A percentile compares a stretch with the other conserved stretches of the same genome.
Evolutionary conservation across 1,140 invertebrate genomes (phyloP).

Genomic region (Drosophila nannoptera): DNA sequence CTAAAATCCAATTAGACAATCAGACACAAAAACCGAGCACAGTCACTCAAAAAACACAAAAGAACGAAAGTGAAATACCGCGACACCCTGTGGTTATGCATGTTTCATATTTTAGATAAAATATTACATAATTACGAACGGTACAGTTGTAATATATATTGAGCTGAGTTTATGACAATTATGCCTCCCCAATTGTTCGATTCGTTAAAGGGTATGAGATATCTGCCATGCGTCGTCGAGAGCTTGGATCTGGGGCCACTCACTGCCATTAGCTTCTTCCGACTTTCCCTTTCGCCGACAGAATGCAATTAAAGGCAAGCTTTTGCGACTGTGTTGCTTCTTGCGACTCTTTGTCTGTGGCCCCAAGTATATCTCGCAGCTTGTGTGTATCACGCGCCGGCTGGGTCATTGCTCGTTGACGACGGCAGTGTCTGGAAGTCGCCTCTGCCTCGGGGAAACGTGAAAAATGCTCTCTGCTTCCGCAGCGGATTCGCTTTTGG

Average conservation of each 20-base stretch:
- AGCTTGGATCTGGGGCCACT: conserved; percentile 6
- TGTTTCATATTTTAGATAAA: too few species aligned
- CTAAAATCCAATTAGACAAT: conserved; percentile 63
- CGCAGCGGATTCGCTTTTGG: conserved; percentile 13
- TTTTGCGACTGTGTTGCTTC: conserved; percentile 48
- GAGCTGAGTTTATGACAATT: too few species aligned
- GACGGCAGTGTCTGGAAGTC: conserved; percentile 31
- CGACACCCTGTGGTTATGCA: too few species aligned
- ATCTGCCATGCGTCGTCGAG: not conserved
- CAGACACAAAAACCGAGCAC: conserved; percentile 62
- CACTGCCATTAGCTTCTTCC: conserved; percentile 28
- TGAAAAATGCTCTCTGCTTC: conserved; percentile 33
- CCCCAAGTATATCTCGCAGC: conserved; percentile 42
- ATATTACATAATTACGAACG: too few species aligned
- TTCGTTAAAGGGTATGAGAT: not conserved
- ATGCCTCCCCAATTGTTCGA: not conserved
- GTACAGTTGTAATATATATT: too few species aligned
- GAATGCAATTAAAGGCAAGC: conserved; percentile 67
- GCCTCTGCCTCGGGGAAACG: conserved; percentile 30
- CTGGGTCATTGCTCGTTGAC: conserved; percentile 32
- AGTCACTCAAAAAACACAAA: conserved; percentile 27
- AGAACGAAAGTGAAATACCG: too few species aligned
- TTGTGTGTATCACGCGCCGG: conserved; percentile 25
- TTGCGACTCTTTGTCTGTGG: conserved; percentile 38
- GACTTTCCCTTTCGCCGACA: conserved; percentile 61